Evolutionary conservation across 2,797 vertebrate genomes (phyloP).

Genomic region (Acanthiza pusilla): DNA sequence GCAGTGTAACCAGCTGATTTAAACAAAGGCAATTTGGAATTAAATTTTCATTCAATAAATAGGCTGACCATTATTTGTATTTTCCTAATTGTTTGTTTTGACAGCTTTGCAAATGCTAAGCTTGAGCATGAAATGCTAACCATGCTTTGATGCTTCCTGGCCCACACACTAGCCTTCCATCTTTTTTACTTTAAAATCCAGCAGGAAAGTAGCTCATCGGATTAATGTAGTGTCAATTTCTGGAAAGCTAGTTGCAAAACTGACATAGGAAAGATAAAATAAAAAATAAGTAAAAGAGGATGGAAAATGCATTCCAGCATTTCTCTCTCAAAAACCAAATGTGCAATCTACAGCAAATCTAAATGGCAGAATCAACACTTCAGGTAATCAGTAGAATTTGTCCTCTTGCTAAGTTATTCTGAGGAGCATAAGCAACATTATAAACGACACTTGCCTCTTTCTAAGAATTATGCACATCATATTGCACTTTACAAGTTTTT

Average conservation of each 20-base stretch:
- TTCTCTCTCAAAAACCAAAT: constrained; percentile 22
- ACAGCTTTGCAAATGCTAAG: constrained; percentile 40
- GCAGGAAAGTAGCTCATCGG: neutral
- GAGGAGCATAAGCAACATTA: neutral
- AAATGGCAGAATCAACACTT: neutral
- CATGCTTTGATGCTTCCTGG: neutral
- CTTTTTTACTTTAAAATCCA: constrained; percentile 20
- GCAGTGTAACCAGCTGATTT: neutral
- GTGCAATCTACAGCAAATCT: constrained; percentile 16
- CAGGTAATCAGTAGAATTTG: neutral
- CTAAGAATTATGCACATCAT: neutral
- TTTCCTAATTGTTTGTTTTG: constrained; percentile 14
- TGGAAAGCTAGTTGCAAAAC: constrained; percentile 27
- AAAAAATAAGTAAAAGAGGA: neutral
- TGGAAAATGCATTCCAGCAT: neutral
- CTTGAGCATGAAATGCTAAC: neutral
- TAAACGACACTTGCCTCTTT: constrained; percentile 2
- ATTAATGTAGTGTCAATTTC: constrained; percentile 12
- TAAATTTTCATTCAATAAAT: constrained; percentile 3
- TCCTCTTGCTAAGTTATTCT: neutral
- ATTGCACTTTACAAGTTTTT: neutral
- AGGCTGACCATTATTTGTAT: constrained; percentile 3
- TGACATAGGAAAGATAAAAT: neutral
- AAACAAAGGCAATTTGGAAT: constrained; percentile 1
- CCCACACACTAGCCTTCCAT: neutral